phyloP scores from a whole-genome alignment of 2,888 invertebrate species.

The Pyrocoelia pectoralis region DNA sequence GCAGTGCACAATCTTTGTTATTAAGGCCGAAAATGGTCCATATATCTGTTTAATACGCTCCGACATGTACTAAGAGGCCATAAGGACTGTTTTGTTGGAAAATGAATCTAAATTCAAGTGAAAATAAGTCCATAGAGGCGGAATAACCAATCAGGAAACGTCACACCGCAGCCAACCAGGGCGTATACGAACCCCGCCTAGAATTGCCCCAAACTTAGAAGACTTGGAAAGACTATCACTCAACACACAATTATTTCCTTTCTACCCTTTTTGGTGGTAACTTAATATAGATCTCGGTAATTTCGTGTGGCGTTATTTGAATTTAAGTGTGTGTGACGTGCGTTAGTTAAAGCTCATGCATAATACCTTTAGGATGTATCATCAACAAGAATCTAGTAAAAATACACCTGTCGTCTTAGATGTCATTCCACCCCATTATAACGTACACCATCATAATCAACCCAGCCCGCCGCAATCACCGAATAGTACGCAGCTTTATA shows the following conservation, averaged over 20 bases:
- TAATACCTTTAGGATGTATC: conserved; percentile 46
- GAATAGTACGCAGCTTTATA: conserved; percentile 53
- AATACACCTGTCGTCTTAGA: conserved; percentile 66
- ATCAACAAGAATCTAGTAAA: conserved; percentile 53
- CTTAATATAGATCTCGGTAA: conserved; percentile 7
- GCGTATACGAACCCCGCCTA: conserved; percentile 41
- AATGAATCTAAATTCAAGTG: conserved; percentile 42
- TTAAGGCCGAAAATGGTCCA: conserved; percentile 51
- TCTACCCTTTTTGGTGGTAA: conserved; percentile 21
- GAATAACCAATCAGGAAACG: conserved; percentile 54
- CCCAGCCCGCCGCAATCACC: conserved; percentile 63
- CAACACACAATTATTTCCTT: conserved; percentile 27
- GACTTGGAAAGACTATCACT: conserved; percentile 23
- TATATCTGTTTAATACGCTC: conserved; percentile 55
- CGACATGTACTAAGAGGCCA: conserved; percentile 58
- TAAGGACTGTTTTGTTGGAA: conserved; percentile 51
- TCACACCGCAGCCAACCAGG: conserved; percentile 54
- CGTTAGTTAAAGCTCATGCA: conserved; percentile 29
- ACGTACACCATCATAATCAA: conserved; percentile 53
- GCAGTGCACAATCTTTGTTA: conserved; percentile 40
- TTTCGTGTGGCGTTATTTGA: conserved; percentile 14
- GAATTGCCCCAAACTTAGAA: conserved; percentile 34
- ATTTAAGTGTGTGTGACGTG: conserved; percentile 10
- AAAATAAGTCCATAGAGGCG: conserved; percentile 44
- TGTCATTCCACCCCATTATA: conserved; percentile 66